Evolutionary conservation across 2,113 vertebrate species (phyloP).

Genomic region (Mandrillus leucophaeus): DNA sequence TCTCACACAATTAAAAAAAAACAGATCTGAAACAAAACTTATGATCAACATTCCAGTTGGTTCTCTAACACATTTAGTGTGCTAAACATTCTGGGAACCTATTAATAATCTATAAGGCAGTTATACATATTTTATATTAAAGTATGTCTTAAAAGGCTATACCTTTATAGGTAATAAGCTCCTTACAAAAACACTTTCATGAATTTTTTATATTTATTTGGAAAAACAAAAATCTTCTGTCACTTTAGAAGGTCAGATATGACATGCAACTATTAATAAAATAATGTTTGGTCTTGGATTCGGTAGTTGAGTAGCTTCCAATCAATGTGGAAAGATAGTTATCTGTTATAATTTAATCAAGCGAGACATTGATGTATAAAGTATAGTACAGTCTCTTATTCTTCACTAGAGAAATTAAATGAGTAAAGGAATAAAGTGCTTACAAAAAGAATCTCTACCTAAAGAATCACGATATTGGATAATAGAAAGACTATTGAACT

Average conservation of each 20-base stretch:
- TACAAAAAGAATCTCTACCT: not conserved
- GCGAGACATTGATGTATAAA: constrained; percentile 54
- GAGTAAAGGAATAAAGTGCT: not conserved
- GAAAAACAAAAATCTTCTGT: constrained; percentile 78
- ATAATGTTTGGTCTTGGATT: constrained; percentile 56
- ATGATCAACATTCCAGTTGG: constrained; percentile 49
- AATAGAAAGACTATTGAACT: not conserved
- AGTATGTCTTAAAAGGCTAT: constrained; percentile 80
- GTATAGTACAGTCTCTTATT: constrained; percentile 31
- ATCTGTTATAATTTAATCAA: constrained; percentile 62
- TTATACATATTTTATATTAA: constrained; percentile 85
- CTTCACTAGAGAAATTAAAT: constrained; percentile 58
- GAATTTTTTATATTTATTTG: constrained; percentile 83
- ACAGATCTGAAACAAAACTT: constrained; percentile 59
- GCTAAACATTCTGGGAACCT: constrained; percentile 68
- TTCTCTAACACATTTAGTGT: constrained; percentile 59
- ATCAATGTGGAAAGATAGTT: constrained; percentile 50
- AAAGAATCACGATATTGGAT: not conserved
- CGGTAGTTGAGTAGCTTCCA: constrained; percentile 63
- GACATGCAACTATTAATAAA: constrained; percentile 81
- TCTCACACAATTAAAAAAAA: not conserved
- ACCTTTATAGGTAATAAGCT: constrained; percentile 81
- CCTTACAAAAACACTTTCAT: constrained; percentile 78
- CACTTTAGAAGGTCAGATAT: constrained; percentile 80
- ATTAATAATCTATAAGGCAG: constrained; percentile 82